Evolutionary conservation across 2,113 vertebrate species (phyloP), one percentile per base, ranked within the genome.

Genomic region (Columbina picui): DNA sequence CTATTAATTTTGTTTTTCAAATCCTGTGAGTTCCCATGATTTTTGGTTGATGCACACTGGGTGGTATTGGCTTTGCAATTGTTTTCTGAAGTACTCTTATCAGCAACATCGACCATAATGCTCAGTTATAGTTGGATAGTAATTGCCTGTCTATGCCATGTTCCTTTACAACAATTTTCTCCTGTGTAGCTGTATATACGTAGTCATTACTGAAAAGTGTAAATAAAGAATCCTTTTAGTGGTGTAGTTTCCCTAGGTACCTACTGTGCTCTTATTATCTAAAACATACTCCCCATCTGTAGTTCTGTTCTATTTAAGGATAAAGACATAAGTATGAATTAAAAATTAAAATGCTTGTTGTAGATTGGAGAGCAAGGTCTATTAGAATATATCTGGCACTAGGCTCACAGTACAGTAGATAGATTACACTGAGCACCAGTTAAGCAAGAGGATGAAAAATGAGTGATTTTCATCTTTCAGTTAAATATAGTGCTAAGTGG

Each of bases 401-500:
- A 92, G 94, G 67, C 93, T 97, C 87, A 41, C 85, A 93, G 95
- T 97, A 97, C 95, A 97, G 96, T 92, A 97, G 96, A 97, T 96
- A 97, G 91, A 98, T 98, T 94, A 89, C 56, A 92, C 65, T 89
- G 84, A 95, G 75, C 93, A 96, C 94, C 97, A 96, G 92, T 97
- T 98, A 97, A 98, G 97, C 84, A 96, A 98, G 93, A 61, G 74
- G 94, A 97, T 98, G 97, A 98, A 98, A 98, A 98, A 98, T 98
- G 97, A 97, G 84, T 97, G 97, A 97, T 98, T 98, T 98, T 98
- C 95, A 95, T 97, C 94, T 96, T 97, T 97, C 91, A 78, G 96
- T 98, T 98, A 98, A 98, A 98, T 97, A 98, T 94, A 96, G 95
- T 97, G 94, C 96, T 98, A 98, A 98, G 94, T 97, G 93, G 97